Percentiles rank a stretch among this genome's conserved stretches.
These are phyloP conservation scores for Acanthornis magna DNA, from an alignment of 2,797 vertebrate species.

Conservation along the genomic window DNA sequence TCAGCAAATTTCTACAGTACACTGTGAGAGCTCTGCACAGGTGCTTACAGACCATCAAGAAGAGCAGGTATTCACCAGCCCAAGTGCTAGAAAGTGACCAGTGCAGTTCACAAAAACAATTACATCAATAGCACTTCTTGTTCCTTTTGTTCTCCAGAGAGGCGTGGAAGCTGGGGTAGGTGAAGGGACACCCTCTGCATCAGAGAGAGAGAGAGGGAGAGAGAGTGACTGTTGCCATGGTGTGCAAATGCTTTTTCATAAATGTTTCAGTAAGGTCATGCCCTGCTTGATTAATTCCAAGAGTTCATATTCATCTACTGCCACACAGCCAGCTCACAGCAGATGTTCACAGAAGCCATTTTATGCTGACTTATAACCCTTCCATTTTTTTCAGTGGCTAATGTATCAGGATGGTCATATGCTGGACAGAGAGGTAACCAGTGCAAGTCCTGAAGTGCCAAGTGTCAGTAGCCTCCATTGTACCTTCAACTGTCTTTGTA, in stretches of 20 bases:
- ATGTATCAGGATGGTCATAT: background rate
- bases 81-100: background rate
- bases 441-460: background rate
- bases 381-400: slow-evolving; percentile 22
- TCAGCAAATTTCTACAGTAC: background rate
- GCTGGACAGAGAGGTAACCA: background rate
- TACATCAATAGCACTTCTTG: background rate
- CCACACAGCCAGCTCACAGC: slow-evolving; percentile 40
- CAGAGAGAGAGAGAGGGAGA: background rate
- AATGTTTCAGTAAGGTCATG: slow-evolving; percentile 60
- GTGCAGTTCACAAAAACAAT: slow-evolving; percentile 18
- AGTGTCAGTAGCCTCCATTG: background rate
- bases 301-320: slow-evolving; percentile 61
- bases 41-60: background rate
- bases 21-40: background rate
- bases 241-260: slow-evolving; percentile 57
- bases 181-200: background rate
- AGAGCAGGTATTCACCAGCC: background rate
- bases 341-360: slow-evolving; percentile 55
- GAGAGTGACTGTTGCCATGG: slow-evolving; percentile 23
- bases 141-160: slow-evolving; percentile 1
- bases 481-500: background rate
- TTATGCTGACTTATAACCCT: slow-evolving; percentile 46
- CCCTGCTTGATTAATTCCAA: slow-evolving; percentile 66
- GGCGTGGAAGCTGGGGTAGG: background rate